A percentile compares a stretch with the other conserved stretches of the same genome.
Conservation (phyloP, 23 tunicate genomes). For the Phallusia fumigata region DNA sequence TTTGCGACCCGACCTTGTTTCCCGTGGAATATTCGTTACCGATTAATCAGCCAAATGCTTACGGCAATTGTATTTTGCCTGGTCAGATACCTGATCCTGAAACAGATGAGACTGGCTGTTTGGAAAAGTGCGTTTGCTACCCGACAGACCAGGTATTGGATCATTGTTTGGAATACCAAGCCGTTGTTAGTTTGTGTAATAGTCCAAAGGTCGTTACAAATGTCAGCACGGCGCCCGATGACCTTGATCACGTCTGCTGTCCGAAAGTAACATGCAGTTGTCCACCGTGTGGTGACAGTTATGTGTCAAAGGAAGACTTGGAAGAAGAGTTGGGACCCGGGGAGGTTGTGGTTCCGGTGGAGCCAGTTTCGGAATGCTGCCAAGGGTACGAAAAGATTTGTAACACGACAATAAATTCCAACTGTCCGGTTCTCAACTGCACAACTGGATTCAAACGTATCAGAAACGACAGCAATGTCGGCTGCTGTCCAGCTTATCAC, state of each 20-base stretch:
- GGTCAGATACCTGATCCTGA: slow-evolving; percentile 37
- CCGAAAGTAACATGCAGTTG: slow-evolving; percentile 34
- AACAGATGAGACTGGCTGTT: slow-evolving; percentile 29
- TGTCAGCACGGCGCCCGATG: not conserved
- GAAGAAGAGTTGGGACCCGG: slow-evolving; percentile 18
- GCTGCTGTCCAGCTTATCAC: slow-evolving; percentile 12
- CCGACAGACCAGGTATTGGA: slow-evolving; percentile 23
- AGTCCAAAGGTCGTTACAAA: not conserved
- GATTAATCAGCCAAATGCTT: slow-evolving; percentile 1
- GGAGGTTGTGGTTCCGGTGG: not conserved
- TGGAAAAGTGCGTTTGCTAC: slow-evolving; percentile 38
- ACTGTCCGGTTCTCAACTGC: slow-evolving; percentile 20
- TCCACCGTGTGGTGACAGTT: slow-evolving; percentile 32
- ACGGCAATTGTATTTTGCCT: slow-evolving; percentile 18
- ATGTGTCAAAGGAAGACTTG: slow-evolving; percentile 12
- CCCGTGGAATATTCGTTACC: slow-evolving; percentile 23
- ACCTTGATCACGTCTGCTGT: slow-evolving; percentile 39
- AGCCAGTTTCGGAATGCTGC: slow-evolving; percentile 30
- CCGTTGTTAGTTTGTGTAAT: not conserved
- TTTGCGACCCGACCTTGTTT: slow-evolving; percentile 16
- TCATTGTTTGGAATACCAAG: slow-evolving; percentile 32
- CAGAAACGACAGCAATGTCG: not conserved
- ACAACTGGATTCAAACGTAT: not conserved
- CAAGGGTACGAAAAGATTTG: slow-evolving; percentile 28
- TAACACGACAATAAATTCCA: not conserved